Evolutionary conservation across 2,113 vertebrate genomes (phyloP).

Genomic region (Paradisaea rubra): DNA sequence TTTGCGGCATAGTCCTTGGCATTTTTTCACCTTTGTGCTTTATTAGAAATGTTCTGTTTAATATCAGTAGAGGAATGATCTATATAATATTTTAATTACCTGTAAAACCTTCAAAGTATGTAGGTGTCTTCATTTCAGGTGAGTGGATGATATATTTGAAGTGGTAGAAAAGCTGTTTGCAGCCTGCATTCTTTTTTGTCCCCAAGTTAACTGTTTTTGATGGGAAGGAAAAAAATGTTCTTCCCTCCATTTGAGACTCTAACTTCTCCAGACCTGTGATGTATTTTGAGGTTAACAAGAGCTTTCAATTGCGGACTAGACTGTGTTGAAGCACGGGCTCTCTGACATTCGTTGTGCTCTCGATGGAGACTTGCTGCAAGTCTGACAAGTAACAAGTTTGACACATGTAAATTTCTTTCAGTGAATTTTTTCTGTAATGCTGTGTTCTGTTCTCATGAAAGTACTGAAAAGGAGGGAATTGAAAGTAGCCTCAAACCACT

Average conservation of each 20-base stretch:
- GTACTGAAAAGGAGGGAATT: not conserved
- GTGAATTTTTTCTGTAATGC: not conserved
- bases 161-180: not conserved
- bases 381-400: not conserved
- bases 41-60: not conserved
- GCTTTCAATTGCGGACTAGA: not conserved
- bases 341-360: not conserved
- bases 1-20: not conserved
- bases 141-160: not conserved
- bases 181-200: not conserved
- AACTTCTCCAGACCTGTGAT: not conserved
- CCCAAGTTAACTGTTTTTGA: not conserved
- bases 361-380: not conserved
- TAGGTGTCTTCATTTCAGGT: not conserved
- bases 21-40: not conserved
- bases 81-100: not conserved
- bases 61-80: not conserved
- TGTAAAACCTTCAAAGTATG: not conserved
- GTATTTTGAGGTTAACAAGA: not conserved
- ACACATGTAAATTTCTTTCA: not conserved
- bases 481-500: not conserved
- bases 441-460: not conserved
- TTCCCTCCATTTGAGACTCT: not conserved
- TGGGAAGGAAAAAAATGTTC: not conserved
- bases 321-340: not conserved